Conservation (phyloP, 37 sponge, comb jelly and placozoan species). For the Halisarca cf. caerulea region DNA sequence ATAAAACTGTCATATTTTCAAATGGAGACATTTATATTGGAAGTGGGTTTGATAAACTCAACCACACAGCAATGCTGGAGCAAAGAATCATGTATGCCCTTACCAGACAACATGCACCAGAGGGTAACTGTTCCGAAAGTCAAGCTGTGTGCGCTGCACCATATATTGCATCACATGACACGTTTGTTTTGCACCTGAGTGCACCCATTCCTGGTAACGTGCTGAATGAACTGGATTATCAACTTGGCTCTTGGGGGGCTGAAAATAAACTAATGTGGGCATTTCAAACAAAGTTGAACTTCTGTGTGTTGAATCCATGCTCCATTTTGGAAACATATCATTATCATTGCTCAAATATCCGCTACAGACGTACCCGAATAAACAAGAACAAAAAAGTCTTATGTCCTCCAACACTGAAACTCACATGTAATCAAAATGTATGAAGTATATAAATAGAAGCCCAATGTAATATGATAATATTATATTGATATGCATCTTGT, state of each 20-base stretch:
- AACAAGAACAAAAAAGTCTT: too few species aligned
- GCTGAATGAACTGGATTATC: neutral
- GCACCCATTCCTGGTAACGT: neutral
- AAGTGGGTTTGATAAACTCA: neutral
- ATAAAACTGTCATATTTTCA: neutral
- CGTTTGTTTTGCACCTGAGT: neutral
- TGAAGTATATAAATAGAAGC: too few species aligned
- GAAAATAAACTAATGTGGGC: constrained; percentile 5
- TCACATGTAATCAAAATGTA: too few species aligned
- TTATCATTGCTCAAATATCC: constrained; percentile 6
- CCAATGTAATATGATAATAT: too few species aligned
- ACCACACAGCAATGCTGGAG: neutral
- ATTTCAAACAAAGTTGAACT: neutral
- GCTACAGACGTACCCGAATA: too few species aligned
- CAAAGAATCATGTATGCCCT: neutral
- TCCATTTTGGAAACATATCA: neutral
- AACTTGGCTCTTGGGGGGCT: neutral
- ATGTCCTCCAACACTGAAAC: too few species aligned
- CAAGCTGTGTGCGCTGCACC: neutral
- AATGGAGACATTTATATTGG: neutral
- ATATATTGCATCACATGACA: constrained; percentile 24
- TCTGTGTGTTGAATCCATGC: constrained; percentile 1
- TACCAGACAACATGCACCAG: neutral
- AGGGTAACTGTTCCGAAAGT: neutral
- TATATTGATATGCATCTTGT: too few species aligned